Conservation (phyloP, 2,888 invertebrate genomes). For the Alsophila aescularia region DNA sequence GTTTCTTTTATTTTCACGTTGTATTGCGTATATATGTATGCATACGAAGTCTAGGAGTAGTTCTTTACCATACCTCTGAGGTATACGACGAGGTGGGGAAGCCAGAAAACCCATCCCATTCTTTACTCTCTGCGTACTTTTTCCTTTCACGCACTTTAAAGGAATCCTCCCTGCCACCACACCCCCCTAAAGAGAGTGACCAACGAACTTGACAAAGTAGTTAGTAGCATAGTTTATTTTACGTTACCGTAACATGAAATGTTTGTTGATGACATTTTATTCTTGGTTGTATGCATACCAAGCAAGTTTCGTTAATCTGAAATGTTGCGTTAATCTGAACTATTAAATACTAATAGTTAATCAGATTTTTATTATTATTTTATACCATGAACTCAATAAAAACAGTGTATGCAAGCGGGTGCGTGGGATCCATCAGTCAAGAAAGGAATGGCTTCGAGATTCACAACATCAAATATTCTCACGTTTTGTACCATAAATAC, state of each 20-base stretch:
- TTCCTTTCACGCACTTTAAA: too few relatives aligned
- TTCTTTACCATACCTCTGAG: too few relatives aligned
- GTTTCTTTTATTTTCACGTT: too few relatives aligned
- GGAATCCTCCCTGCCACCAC: too few relatives aligned
- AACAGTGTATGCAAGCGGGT: background rate
- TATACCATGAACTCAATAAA: background rate
- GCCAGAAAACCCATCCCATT: too few relatives aligned
- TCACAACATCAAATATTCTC: conserved; percentile 1
- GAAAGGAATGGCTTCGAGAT: background rate
- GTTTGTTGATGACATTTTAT: background rate
- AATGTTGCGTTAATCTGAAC: conserved; percentile 4
- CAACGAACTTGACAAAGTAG: background rate
- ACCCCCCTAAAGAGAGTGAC: background rate
- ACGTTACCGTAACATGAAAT: conserved; percentile 5
- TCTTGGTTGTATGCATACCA: conserved; percentile 1
- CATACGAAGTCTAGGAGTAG: too few relatives aligned
- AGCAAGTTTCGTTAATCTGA: conserved; percentile 4
- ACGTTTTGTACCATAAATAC: conserved; percentile 3
- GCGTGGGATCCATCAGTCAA: conserved; percentile 7
- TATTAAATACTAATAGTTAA: background rate
- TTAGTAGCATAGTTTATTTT: background rate
- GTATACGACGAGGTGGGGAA: too few relatives aligned
- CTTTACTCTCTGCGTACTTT: too few relatives aligned
- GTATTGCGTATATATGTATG: too few relatives aligned
- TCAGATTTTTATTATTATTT: background rate